Percentiles rank a stretch among this genome's conserved stretches.
phyloP scores from a whole-genome alignment of 1,140 invertebrate species.

The Ceratina australensis region DNA sequence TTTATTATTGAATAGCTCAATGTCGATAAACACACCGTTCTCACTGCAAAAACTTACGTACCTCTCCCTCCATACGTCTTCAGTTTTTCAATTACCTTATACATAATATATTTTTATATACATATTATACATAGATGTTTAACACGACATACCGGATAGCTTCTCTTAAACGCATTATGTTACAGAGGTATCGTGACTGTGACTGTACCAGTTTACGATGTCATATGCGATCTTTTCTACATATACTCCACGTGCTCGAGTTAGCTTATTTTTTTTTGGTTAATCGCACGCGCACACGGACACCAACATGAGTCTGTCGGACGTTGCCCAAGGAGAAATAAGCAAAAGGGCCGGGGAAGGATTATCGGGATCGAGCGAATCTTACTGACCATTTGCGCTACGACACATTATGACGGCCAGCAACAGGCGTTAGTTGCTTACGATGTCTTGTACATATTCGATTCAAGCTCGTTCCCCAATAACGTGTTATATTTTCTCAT shows the following conservation, averaged over 20 bases:
- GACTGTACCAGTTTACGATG: too few species aligned
- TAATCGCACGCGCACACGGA: background rate
- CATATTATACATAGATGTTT: constrained; percentile 64
- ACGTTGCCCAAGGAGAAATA: too few species aligned
- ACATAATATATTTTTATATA: constrained; percentile 70
- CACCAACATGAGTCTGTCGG: background rate
- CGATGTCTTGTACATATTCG: too few species aligned
- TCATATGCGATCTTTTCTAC: too few species aligned
- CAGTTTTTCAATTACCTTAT: constrained; percentile 50
- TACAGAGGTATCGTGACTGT: constrained; percentile 14
- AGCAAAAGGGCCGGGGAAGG: too few species aligned
- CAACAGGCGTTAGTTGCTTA: too few species aligned
- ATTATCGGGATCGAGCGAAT: too few species aligned
- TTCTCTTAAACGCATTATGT: constrained; percentile 17
- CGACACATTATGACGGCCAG: too few species aligned
- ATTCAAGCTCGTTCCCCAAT: too few species aligned
- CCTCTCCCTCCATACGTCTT: constrained; percentile 33
- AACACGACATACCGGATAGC: constrained; percentile 22
- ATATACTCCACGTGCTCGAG: too few species aligned
- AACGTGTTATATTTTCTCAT: too few species aligned
- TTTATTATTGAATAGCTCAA: constrained; percentile 65
- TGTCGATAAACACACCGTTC: constrained; percentile 52
- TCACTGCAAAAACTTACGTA: constrained; percentile 56
- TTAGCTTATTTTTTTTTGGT: background rate
- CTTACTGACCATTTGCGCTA: too few species aligned